Evolutionary conservation across 2,888 invertebrate species (phyloP).

Genomic region (Phyllotreta cruciferae): DNA sequence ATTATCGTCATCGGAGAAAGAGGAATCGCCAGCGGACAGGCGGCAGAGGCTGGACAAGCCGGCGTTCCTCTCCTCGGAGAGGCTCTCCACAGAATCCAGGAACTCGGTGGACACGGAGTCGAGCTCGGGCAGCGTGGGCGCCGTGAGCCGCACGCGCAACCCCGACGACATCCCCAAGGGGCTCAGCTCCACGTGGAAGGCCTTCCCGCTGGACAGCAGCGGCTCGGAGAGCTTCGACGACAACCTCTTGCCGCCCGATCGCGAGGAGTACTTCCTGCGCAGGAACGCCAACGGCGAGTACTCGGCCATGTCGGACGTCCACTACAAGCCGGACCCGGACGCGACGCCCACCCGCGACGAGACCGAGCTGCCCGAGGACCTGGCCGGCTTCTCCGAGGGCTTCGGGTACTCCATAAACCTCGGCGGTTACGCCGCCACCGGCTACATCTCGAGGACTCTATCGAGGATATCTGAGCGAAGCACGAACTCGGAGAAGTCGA

Average conservation of each 20-base stretch:
- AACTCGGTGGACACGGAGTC: constrained; percentile 79
- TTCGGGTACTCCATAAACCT: constrained; percentile 76
- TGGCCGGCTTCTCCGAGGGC: constrained; percentile 77
- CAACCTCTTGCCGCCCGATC: constrained; percentile 80
- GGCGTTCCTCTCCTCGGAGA: constrained; percentile 54
- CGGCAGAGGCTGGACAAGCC: constrained; percentile 54
- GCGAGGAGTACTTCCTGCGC: constrained; percentile 63
- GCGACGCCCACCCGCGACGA: constrained; percentile 68
- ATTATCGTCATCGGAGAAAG: constrained; percentile 57
- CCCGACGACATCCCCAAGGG: constrained; percentile 70
- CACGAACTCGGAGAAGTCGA: constrained; percentile 87
- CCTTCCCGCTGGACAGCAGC: constrained; percentile 84
- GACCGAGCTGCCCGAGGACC: constrained; percentile 76
- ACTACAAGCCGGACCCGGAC: constrained; percentile 59
- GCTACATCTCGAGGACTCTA: constrained; percentile 78
- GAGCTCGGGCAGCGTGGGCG: constrained; percentile 77
- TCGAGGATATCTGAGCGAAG: constrained; percentile 88
- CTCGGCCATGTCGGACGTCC: constrained; percentile 52
- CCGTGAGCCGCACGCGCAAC: constrained; percentile 65
- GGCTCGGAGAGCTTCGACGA: constrained; percentile 88
- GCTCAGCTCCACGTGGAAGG: constrained; percentile 81
- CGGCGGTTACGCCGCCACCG: constrained; percentile 62
- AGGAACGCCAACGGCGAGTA: constrained; percentile 56
- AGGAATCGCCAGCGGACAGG: constrained; percentile 54
- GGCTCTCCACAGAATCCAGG: constrained; percentile 69